Evolutionary conservation across 53 echinoderm and acorn worm species (phyloP).

Genomic region (Echinometra lucunter): DNA sequence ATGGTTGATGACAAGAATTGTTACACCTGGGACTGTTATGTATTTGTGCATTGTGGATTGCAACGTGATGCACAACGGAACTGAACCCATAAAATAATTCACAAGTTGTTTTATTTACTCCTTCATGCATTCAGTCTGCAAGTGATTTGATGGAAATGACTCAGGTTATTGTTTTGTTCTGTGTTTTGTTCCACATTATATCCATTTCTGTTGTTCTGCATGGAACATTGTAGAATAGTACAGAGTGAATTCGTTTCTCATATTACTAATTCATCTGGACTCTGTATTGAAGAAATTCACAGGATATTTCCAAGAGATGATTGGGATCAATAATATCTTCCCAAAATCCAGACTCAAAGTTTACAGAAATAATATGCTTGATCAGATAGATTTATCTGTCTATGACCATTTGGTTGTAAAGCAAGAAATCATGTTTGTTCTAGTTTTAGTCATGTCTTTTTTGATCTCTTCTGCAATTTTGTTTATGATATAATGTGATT

Average conservation of each 20-base stretch:
- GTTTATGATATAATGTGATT: background rate
- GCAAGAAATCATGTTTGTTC: background rate
- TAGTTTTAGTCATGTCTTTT: background rate
- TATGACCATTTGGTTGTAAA: background rate
- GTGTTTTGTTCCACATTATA: conserved; percentile 60
- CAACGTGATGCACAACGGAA: conserved; percentile 44
- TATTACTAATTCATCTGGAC: conserved; percentile 47
- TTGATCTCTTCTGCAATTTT: background rate
- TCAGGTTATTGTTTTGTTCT: conserved; percentile 62
- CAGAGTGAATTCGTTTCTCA: conserved; percentile 3
- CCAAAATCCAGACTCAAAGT: background rate
- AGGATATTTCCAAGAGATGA: background rate
- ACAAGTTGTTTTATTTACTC: conserved; percentile 42
- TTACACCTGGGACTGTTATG: conserved; percentile 40
- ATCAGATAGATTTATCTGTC: background rate
- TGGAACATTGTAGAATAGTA: conserved; percentile 63
- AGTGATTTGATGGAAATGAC: conserved; percentile 15
- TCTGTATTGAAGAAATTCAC: background rate
- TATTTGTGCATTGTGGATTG: conserved; percentile 55
- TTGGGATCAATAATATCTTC: background rate
- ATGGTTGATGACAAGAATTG: conserved; percentile 1
- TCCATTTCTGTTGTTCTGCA: conserved; percentile 38
- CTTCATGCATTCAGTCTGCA: conserved; percentile 70
- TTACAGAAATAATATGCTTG: too few species aligned
- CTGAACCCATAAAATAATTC: background rate